Evolutionary conservation across 2,888 invertebrate species (phyloP).

Genomic region (Conomelus anceps): DNA sequence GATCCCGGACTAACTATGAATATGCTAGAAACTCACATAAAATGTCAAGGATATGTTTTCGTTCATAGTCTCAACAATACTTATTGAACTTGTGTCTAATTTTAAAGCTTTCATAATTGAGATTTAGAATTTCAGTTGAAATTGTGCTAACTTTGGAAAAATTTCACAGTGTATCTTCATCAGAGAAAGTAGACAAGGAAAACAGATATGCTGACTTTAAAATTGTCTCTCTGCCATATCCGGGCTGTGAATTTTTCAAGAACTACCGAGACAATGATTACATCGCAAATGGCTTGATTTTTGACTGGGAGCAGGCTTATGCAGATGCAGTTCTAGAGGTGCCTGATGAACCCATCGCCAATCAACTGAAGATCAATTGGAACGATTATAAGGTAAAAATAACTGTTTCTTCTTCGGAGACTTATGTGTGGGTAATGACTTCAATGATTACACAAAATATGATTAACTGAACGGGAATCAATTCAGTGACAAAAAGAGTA

Average conservation of each 20-base stretch:
- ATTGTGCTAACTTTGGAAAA: slow-evolving; percentile 6
- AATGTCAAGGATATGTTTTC: no score
- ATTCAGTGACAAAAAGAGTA: no score
- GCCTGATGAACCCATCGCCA: slow-evolving; percentile 50
- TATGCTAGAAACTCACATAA: no score
- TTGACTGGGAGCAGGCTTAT: slow-evolving; percentile 65
- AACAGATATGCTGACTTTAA: slow-evolving; percentile 66
- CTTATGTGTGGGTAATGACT: no score
- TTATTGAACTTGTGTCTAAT: no score
- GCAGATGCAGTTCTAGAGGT: slow-evolving; percentile 60
- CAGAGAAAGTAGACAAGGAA: slow-evolving; percentile 74
- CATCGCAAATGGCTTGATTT: slow-evolving; percentile 57
- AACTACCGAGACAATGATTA: slow-evolving; percentile 66
- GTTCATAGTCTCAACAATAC: no score
- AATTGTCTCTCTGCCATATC: slow-evolving; percentile 68
- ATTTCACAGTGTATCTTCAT: slow-evolving; percentile 62
- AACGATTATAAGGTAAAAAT: slow-evolving; percentile 54
- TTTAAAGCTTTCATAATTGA: no score
- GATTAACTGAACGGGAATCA: no score
- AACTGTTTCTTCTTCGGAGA: no score
- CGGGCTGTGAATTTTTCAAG: slow-evolving; percentile 76
- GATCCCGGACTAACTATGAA: no score
- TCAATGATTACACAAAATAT: no score
- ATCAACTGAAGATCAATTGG: slow-evolving; percentile 54
- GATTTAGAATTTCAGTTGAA: not conserved